Base-by-base conservation (phyloP, 64 coral and sea anemone genomes). In the Porites australiensis region DNA sequence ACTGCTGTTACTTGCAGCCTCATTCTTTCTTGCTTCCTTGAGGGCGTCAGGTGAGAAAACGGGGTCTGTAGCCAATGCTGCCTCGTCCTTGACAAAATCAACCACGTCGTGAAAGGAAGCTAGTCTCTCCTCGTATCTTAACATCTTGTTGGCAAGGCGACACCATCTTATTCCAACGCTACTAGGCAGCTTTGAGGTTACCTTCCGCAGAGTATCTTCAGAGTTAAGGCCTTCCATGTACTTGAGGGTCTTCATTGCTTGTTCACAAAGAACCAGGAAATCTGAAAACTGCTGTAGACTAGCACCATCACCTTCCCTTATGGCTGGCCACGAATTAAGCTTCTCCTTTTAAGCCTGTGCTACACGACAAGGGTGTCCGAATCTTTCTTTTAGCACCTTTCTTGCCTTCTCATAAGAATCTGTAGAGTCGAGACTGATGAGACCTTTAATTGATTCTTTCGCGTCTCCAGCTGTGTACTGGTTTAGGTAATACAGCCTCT, bases 51-150 rank as follows among this genome's bases (percentile, higher is more conserved):
- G 10, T 45, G 77, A 89, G 50, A 89, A 88, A 15, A 96, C 90
- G 54, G 94, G 90, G 79, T 96, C 89, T 44, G 75, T 89, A 44
- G 89, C 90, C 14, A 91, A 53, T 43, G 82, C 6, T 23, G 89
- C 82, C 43, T 83, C 94, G 23, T 63, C 53, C 50, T 47, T 72
- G 12, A 92, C 75, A 75, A 73, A 95, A 64, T 87, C 45, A 13
- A 89, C 89, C 8, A 96, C 44, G 9, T 88, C 83, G 43, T 77
- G 83, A 72, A 88, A 88, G 15, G 52, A 69, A 48, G 70, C 50
- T 75, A 89, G 55, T n/a, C 64, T 48, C 74, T 94, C 48, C 48
- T 53, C 75, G 53, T 49, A 77, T 77, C 48, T 70, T 79, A 74
- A 59, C 69, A 70, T 47, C 62, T 92, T 92, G 79, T 92, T 47